These are phyloP conservation scores for Drosophila parthenogenetica DNA, from an alignment of 2,888 invertebrate genomes.

Conservation along the genomic window DNA sequence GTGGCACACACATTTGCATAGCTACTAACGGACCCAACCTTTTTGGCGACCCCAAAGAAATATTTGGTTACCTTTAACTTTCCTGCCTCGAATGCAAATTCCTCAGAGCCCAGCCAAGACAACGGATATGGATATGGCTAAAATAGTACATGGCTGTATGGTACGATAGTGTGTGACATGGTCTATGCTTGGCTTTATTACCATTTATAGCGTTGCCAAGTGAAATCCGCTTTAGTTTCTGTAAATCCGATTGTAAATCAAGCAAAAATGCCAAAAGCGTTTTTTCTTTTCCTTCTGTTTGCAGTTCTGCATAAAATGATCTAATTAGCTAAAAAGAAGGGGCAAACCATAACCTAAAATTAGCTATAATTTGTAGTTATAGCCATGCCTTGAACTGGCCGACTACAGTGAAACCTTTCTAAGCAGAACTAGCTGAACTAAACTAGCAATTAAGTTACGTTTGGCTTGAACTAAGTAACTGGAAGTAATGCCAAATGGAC, in stretches of 20 bases:
- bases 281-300: background rate
- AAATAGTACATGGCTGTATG: background rate
- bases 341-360: conserved; percentile 10
- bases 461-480: background rate
- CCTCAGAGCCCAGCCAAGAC: conserved; percentile 1
- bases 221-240: conserved; percentile 1
- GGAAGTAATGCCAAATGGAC: background rate
- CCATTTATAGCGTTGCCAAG: conserved; percentile 31
- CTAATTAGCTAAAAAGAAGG: conserved; percentile 1
- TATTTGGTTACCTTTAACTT: conserved; percentile 48
- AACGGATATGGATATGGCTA: conserved; percentile 26
- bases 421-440: conserved; percentile 6
- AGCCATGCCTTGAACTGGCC: background rate
- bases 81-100: conserved; percentile 55
- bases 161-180: background rate
- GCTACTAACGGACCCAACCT: conserved; percentile 56
- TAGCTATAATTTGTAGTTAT: conserved; percentile 14
- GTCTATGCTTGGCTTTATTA: conserved; percentile 12
- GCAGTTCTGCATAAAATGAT: conserved; percentile 14
- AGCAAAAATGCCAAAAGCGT: conserved; percentile 5
- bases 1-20: conserved; percentile 46
- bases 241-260: conserved; percentile 3
- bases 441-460: conserved; percentile 8
- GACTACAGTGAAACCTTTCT: conserved; percentile 5
- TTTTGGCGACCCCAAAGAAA: conserved; percentile 52